Evolutionary conservation across 1,140 invertebrate genomes (phyloP).

Genomic region (Vanessa atalanta): DNA sequence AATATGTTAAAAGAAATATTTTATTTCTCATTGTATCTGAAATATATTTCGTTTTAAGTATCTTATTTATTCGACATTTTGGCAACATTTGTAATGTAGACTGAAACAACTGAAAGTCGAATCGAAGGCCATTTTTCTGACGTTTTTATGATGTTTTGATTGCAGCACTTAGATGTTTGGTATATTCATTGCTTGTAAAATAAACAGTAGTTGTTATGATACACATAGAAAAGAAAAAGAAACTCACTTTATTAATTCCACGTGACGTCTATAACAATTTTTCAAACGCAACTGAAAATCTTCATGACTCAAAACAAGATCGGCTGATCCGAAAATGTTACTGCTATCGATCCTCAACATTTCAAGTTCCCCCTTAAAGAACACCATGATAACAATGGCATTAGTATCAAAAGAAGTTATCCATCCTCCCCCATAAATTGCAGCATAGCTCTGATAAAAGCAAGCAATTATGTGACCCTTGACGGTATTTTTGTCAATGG

Average conservation of each 20-base stretch:
- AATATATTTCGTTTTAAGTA: too few relatives aligned
- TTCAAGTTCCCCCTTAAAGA: conserved; percentile 56
- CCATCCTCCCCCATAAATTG: conserved; percentile 62
- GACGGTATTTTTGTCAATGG: conserved; percentile 55
- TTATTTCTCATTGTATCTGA: too few relatives aligned
- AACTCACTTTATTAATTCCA: conserved; percentile 45
- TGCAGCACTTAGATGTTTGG: too few relatives aligned
- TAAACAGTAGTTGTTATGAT: too few relatives aligned
- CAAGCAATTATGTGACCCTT: conserved; percentile 49
- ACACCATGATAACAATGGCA: conserved; percentile 62
- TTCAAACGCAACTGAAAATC: conserved; percentile 43
- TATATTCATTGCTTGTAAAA: too few relatives aligned
- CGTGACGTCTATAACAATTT: conserved; percentile 51
- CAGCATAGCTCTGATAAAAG: conserved; percentile 48
- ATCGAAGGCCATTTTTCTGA: too few relatives aligned
- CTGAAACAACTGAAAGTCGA: too few relatives aligned
- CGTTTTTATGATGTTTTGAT: too few relatives aligned
- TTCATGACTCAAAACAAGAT: conserved; percentile 24
- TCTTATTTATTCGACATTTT: too few relatives aligned
- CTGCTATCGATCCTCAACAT: conserved; percentile 51
- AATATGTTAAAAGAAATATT: too few relatives aligned
- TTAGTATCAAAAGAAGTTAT: conserved; percentile 62
- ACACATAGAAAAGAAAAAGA: not conserved
- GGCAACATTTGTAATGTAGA: too few relatives aligned
- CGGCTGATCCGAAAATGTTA: conserved; percentile 47